Evolutionary conservation across 2,888 invertebrate genomes (phyloP), one percentile per base, ranked within the genome.

Genomic region (Chalcis sispes): DNA sequence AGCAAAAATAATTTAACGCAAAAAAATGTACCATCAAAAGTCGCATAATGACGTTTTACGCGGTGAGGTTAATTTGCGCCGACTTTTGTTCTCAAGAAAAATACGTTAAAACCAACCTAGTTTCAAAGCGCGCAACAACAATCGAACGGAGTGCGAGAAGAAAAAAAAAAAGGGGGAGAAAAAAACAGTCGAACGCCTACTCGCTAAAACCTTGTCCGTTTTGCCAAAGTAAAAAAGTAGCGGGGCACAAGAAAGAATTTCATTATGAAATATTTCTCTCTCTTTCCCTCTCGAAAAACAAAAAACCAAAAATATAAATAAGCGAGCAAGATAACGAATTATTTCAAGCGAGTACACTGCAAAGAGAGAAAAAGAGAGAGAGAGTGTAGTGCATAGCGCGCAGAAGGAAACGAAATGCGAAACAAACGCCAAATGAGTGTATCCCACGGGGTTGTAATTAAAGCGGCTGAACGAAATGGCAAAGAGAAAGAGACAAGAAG

Each of bases 91-190:
- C 25, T 50, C 50, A 20, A 32, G 65, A 23, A 72, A 72, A 65
- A 56, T 72, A 65, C 64, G 64, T 72, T 72, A 72, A 65, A 72
- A 65, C 46, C 64, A 72, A 72, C 72, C 64, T 46, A 65, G 46
- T 72, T 72, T 15, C 52, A n/a, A n/a, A n/a, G 18, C 25, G 32
- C 20, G 32, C 42, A 32, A 32, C 42, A 32, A 32, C 27, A 3
- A 0, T 8, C 52, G 27, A 25, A 40, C 52, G 64, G 29, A 54
- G 64, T 56, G 62, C 23, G 54, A 56, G 5, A 36, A 36, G 5
- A 4, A 36, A 36, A 36, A 36, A 7, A 4, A 10, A 36, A 7
- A n/a, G n/a, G 5, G 4, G 36, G 36, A 4, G 36, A 50, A 50
- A 50, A 15, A 10, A 69, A 40, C 69, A 40, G 27, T 36, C 59